Evolutionary conservation across 2,113 vertebrate genomes (phyloP).

Genomic region (Orientallactaga bullata): DNA sequence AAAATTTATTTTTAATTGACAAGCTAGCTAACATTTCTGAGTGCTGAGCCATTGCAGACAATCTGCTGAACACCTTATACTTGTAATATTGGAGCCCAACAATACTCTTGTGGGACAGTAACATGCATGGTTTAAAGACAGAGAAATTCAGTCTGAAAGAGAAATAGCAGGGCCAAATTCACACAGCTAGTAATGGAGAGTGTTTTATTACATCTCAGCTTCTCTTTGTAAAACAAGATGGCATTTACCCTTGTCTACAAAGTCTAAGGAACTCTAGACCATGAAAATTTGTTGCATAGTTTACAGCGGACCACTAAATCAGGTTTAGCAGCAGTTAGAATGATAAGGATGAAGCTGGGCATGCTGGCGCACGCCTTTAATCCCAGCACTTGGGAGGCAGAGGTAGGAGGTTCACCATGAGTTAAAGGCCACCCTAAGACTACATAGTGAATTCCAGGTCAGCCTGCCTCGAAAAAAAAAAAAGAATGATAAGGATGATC

Average conservation of each 20-base stretch:
- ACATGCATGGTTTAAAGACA: not conserved
- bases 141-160: not conserved
- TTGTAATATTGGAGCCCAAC: not conserved
- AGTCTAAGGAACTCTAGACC: not conserved
- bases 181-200: not conserved
- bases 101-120: no score
- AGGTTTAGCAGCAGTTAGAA: not conserved
- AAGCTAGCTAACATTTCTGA: not conserved
- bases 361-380: no score
- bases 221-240: slow-evolving; percentile 5
- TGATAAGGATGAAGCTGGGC: not conserved
- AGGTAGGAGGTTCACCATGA: no score
- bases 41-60: not conserved
- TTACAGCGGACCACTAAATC: not conserved
- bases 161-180: not conserved
- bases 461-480: no score
- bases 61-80: not conserved
- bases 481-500: not conserved
- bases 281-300: not conserved
- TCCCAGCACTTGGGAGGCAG: no score
- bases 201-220: not conserved
- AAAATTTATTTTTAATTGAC: no score
- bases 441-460: no score
- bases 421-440: no score
- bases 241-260: not conserved